Evolutionary conservation across 2,797 vertebrate species (phyloP).

Genomic region (Anguilla marmorata): DNA sequence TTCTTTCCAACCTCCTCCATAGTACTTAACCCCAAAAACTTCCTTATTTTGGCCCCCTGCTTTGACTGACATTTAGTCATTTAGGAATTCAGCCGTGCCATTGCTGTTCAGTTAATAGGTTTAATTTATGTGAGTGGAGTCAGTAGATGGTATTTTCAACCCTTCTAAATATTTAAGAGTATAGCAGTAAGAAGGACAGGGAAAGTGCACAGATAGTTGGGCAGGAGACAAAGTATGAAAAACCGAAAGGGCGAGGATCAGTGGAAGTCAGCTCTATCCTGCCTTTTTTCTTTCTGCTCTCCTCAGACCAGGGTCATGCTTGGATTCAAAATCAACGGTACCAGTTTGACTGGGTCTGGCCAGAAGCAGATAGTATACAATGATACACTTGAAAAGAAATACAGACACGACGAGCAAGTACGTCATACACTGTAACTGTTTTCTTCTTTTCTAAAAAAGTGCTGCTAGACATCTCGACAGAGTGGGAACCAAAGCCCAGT

Average conservation of each 20-base stretch:
- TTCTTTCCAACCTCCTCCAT: background rate
- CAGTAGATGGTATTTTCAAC: background rate
- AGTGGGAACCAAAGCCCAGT: constrained; percentile 23
- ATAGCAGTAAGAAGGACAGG: background rate
- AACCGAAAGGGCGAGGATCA: background rate
- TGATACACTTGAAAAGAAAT: constrained; percentile 45
- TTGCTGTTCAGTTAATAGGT: background rate
- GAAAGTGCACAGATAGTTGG: background rate
- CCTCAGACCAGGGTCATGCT: constrained; percentile 42
- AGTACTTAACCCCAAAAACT: background rate
- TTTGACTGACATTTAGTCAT: background rate
- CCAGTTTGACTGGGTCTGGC: constrained; percentile 20
- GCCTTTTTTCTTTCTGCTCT: constrained; percentile 21
- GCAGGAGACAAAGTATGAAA: background rate
- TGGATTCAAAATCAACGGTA: constrained; percentile 33
- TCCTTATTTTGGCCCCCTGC: background rate
- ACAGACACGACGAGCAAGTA: constrained; percentile 11
- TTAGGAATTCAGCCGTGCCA: background rate
- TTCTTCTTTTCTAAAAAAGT: constrained; percentile 21
- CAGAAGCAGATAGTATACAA: constrained; percentile 35
- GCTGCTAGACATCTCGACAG: constrained; percentile 9
- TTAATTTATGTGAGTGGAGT: background rate
- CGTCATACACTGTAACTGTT: background rate
- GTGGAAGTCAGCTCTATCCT: constrained; percentile 7
- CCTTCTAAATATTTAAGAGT: background rate